Conservation (phyloP, 1,140 invertebrate genomes). For the Micrasema minimum region DNA sequence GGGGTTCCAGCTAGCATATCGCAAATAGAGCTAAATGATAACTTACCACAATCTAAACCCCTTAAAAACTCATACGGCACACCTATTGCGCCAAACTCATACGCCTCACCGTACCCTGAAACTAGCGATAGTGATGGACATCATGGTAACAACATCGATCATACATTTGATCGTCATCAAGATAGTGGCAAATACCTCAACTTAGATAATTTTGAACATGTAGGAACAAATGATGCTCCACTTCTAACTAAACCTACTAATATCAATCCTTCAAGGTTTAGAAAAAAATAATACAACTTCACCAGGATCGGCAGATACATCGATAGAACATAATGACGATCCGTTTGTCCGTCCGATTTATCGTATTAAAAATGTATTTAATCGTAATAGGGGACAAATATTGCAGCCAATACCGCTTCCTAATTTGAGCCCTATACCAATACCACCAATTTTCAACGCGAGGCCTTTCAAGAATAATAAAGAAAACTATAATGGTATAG, state of each 20-base stretch:
- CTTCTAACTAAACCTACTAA: conserved; percentile 20
- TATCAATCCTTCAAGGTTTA: conserved; percentile 17
- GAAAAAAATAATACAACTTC: conserved; percentile 14
- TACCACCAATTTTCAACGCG: conserved; percentile 70
- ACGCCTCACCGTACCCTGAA: conserved; percentile 41
- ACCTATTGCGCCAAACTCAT: conserved; percentile 43
- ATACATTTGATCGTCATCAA: conserved; percentile 9
- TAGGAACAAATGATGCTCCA: conserved; percentile 34
- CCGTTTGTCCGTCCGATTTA: conserved; percentile 35
- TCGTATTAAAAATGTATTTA: conserved; percentile 17
- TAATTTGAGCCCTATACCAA: conserved; percentile 65
- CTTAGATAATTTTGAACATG: conserved; percentile 5
- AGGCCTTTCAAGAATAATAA: conserved; percentile 62
- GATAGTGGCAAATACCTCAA: conserved; percentile 10
- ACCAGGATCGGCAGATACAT: conserved; percentile 1
- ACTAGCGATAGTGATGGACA: conserved; percentile 38
- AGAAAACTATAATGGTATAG: background rate
- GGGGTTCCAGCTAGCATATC: conserved; percentile 39
- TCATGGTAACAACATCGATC: conserved; percentile 1
- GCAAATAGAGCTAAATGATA: conserved; percentile 15
- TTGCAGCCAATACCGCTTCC: conserved; percentile 67
- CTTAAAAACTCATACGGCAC: conserved; percentile 49
- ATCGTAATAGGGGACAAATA: conserved; percentile 59
- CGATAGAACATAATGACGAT: conserved; percentile 34
- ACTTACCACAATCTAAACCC: conserved; percentile 16